A percentile compares a stretch with the other conserved stretches of the same genome.
phyloP scores from a whole-genome alignment of 2,888 invertebrate species.

The Pediacus dermestoides region DNA sequence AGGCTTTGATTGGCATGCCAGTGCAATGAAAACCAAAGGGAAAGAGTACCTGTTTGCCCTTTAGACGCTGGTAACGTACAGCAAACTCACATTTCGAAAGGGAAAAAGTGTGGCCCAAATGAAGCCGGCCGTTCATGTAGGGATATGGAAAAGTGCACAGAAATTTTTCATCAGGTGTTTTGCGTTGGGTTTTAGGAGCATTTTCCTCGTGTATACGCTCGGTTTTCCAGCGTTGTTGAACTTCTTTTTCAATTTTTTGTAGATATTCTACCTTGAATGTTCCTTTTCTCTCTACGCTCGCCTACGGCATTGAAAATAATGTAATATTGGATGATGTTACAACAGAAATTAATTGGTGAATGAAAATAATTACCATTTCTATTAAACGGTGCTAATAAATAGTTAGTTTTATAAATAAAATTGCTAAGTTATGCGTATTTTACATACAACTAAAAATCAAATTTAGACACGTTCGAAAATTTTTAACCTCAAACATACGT shows the following conservation, averaged over 20 bases:
- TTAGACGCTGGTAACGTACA: conserved; percentile 83
- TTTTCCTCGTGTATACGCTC: conserved; percentile 79
- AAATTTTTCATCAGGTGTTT: conserved; percentile 72
- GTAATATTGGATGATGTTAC: no score
- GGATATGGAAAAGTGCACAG: conserved; percentile 96
- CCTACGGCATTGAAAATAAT: conserved; percentile 21
- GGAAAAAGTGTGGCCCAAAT: conserved; percentile 96
- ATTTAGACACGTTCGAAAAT: no score
- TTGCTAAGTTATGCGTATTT: no score
- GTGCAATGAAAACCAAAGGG: conserved; percentile 99
- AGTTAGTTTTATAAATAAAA: no score
- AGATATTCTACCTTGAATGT: conserved; percentile 95
- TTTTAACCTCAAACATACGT: no score
- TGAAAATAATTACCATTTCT: no score
- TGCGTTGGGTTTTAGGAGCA: conserved; percentile 63
- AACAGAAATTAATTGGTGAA: no score
- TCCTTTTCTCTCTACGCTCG: conserved; percentile 71
- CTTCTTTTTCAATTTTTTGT: conserved; percentile 79
- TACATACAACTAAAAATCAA: no score
- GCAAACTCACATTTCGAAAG: conserved; percentile 98
- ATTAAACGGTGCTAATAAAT: no score
- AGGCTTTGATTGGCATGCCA: conserved; percentile 99
- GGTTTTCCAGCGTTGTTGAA: conserved; percentile 83
- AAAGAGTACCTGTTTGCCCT: conserved; percentile 87
- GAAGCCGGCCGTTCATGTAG: conserved; percentile 98